phyloP scores from a whole-genome alignment of 2,113 vertebrate species.

The Furnarius figulus region DNA sequence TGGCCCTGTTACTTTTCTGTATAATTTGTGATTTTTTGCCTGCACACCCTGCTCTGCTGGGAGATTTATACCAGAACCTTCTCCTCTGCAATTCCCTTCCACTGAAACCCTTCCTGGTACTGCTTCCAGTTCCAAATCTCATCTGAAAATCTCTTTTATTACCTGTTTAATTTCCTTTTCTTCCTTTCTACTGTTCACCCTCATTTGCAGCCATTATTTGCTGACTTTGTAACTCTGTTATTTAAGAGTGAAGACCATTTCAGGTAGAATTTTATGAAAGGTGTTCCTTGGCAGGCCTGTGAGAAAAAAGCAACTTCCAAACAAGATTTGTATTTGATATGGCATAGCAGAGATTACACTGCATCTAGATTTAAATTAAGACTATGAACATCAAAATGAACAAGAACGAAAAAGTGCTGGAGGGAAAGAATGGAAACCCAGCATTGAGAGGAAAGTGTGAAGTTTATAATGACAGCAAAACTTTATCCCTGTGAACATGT shows the following conservation, averaged over 20 bases:
- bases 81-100: not conserved
- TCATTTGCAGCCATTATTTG: not conserved
- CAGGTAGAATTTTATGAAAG: not conserved
- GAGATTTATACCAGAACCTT: not conserved
- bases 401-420: not conserved
- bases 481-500: not conserved
- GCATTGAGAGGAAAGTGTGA: not conserved
- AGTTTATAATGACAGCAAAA: conserved; percentile 25
- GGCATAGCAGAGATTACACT: not conserved
- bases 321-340: not conserved
- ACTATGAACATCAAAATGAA: conserved; percentile 18
- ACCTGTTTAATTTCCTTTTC: conserved; percentile 31
- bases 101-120: not conserved
- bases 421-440: conserved; percentile 9
- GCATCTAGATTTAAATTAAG: conserved; percentile 35
- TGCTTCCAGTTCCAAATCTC: not conserved
- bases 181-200: not conserved
- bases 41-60: not conserved
- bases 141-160: conserved; percentile 12
- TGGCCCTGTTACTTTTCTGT: not conserved
- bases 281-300: not conserved
- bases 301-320: not conserved
- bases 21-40: not conserved
- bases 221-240: not conserved
- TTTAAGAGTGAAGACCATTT: not conserved